A percentile compares a stretch with the other conserved stretches of the same genome.
These are phyloP conservation scores for Cololabis saira DNA, from an alignment of 2,113 vertebrate species.

Conservation along the genomic window DNA sequence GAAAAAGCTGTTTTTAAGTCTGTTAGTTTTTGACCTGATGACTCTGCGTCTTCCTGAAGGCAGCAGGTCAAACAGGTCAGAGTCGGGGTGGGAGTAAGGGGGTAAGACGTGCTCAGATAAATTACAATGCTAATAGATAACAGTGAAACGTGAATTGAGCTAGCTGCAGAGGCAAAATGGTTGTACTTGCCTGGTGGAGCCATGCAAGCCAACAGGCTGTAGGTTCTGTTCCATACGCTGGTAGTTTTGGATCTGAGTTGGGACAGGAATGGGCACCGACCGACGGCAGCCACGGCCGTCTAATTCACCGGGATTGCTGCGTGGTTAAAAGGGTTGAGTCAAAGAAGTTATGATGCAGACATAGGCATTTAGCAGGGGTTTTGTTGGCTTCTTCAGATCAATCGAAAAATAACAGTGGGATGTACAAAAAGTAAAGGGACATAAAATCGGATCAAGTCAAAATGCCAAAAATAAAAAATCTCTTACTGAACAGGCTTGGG, in stretches of 20 bases:
- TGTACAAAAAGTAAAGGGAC: background rate
- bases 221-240: constrained; percentile 92
- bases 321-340: constrained; percentile 20
- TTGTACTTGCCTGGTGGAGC: constrained; percentile 77
- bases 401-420: background rate
- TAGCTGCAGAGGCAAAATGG: background rate
- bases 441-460: background rate
- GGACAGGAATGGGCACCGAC: constrained; percentile 92
- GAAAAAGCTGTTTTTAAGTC: no score
- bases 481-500: constrained; percentile 86
- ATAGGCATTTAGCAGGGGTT: background rate
- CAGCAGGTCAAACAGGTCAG: no score
- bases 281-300: constrained; percentile 81
- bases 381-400: background rate
- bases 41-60: no score
- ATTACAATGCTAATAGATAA: background rate
- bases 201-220: constrained; percentile 80
- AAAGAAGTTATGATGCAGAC: constrained; percentile 3
- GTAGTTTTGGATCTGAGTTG: constrained; percentile 94
- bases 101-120: constrained; percentile 16
- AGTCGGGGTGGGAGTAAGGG: no score
- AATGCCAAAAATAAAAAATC: background rate
- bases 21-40: no score
- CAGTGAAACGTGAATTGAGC: background rate
- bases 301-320: constrained; percentile 78